These are phyloP conservation scores for Limnephilus rhombicus DNA, from an alignment of 2,888 invertebrate species.

Conservation along the genomic window DNA sequence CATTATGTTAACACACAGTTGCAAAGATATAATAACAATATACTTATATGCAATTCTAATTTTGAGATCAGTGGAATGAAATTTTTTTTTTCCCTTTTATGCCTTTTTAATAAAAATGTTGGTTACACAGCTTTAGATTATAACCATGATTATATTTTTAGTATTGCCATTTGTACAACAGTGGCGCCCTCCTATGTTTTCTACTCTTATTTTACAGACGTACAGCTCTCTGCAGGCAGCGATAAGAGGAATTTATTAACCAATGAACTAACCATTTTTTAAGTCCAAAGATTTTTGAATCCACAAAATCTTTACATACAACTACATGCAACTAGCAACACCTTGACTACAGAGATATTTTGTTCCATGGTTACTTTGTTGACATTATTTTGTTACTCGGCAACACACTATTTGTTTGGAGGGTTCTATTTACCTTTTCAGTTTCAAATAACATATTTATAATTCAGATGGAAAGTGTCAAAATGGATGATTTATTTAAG, in stretches of 20 bases:
- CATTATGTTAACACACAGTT: no score
- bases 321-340: background rate
- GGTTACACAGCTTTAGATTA: no score
- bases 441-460: background rate
- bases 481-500: slow-evolving; percentile 49
- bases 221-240: background rate
- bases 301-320: background rate
- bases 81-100: no score
- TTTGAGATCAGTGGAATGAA: no score
- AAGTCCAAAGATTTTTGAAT: no score
- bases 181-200: no score
- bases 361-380: slow-evolving; percentile 10
- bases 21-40: no score
- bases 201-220: no score
- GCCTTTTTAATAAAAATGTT: no score
- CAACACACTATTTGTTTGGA: background rate
- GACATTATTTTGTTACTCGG: slow-evolving; percentile 8
- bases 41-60: no score
- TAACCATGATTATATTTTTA: no score
- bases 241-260: background rate
- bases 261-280: background rate
- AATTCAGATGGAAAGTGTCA: background rate
- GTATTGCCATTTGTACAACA: no score
- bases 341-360: background rate
- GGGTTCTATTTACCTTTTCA: background rate